Conservation (phyloP, 2,113 vertebrate species). For the Podarcis muralis region DNA sequence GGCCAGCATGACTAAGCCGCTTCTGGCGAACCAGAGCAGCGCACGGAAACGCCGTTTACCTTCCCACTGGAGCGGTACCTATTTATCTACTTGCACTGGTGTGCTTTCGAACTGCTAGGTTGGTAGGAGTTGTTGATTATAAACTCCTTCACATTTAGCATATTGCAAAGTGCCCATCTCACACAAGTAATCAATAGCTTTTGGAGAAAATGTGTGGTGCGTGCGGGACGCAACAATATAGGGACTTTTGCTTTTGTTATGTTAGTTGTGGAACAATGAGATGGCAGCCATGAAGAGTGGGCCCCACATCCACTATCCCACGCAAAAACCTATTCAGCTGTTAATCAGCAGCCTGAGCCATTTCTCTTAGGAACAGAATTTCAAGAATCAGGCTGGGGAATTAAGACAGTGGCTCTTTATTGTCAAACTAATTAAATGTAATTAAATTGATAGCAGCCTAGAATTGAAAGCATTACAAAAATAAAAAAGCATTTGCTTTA, state of each 20-base stretch:
- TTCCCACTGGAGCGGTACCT: too few species aligned
- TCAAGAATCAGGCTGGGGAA: conserved; percentile 33
- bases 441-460: conserved; percentile 51
- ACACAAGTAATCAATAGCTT: neutral
- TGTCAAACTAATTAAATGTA: conserved; percentile 66
- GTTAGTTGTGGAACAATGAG: neutral
- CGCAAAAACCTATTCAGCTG: conserved; percentile 23
- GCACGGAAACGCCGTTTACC: too few species aligned
- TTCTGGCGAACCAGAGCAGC: too few species aligned
- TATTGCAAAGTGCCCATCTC: neutral
- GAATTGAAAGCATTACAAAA: conserved; percentile 41
- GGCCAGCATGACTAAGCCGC: too few species aligned
- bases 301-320: conserved; percentile 18
- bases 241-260: neutral
- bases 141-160: too few species aligned
- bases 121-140: too few species aligned
- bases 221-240: neutral
- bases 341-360: conserved; percentile 26
- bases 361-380: conserved; percentile 48
- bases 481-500: conserved; percentile 21
- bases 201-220: neutral
- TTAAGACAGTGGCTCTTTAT: conserved; percentile 47
- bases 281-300: neutral
- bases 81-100: too few species aligned
- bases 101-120: too few species aligned